Evolutionary conservation across 2,113 vertebrate species (phyloP).

Genomic region (Pelobates fuscus): DNA sequence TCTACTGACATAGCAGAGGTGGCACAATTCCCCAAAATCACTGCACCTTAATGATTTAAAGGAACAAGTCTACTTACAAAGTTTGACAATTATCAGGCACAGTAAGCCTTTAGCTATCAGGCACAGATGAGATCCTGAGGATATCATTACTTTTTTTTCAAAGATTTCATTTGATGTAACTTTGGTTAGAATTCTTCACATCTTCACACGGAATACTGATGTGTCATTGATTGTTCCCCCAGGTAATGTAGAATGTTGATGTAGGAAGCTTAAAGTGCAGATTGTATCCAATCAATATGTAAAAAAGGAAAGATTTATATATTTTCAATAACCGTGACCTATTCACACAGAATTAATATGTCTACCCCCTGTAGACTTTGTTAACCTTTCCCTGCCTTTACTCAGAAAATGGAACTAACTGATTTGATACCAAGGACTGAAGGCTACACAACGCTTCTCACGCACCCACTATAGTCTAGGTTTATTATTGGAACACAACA

Average conservation of each 20-base stretch:
- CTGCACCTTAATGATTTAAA: too few species aligned
- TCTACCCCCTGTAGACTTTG: neutral
- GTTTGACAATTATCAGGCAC: neutral
- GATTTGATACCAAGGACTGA: too few species aligned
- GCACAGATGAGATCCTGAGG: neutral
- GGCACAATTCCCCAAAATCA: too few species aligned
- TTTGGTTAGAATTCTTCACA: neutral
- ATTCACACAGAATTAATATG: neutral
- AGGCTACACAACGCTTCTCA: too few species aligned
- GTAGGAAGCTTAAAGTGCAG: neutral
- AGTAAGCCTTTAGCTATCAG: neutral
- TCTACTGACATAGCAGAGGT: too few species aligned
- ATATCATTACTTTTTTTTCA: neutral
- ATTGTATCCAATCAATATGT: constrained; percentile 11
- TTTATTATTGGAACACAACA: too few species aligned
- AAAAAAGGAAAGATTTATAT: constrained; percentile 3
- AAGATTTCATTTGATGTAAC: constrained; percentile 2
- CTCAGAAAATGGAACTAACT: too few species aligned
- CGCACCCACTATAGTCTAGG: too few species aligned
- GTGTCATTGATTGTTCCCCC: neutral
- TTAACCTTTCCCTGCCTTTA: neutral
- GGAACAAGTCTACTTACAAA: neutral
- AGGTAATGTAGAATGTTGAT: constrained; percentile 3
- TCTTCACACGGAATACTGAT: neutral
- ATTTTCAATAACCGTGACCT: neutral